Evolutionary conservation across 2,888 invertebrate species (phyloP), one percentile per base, ranked within the genome.

Genomic region (Sinodicranocentrus sp.): DNA sequence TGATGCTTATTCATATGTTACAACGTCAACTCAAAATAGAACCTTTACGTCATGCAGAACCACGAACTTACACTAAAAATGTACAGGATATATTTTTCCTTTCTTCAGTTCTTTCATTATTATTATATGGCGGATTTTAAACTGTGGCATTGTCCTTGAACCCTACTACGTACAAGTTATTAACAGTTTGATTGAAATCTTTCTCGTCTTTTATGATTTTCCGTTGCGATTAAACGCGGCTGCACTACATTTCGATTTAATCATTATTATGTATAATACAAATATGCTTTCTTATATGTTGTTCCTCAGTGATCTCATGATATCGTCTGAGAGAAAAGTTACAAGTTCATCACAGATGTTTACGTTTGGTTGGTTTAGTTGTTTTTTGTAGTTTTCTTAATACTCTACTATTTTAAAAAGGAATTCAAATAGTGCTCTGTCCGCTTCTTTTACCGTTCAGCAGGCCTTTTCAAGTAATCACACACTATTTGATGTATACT

Each of bases 341-440:
- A 76, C 43, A 70, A 65, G 73, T 79, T 84, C 84, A 84, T 84
- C 84, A 84, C 84, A 84, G 84, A 80, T 84, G 84, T 84, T 84
- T 84, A 76, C 84, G 59, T 75, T 80, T 79, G 83, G 77, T 77
- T 76, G 79, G 75, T 79, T 79, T 61, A 54, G 48, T 75, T 67
- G 43, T 43, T 65, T 65, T 65, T 75, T 82, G 65, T 73, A 75
- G 17, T 61, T 71, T n/a, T 19, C 57, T 68, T 48, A 48, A 21
- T 44, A 48, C 25, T 68, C 68, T 68, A 68, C 48, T 71, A 57
- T 15, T 68, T 26, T 75, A 75, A 10, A 75, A 75, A 65, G 65
- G 67, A 76, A 76, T 78, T 44, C 59, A 28, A 48, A 78, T 63
- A 71, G 63, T 71, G 79, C 79, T 63, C 48, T 70, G 68, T 61